Conservation (phyloP, 2,113 vertebrate species). For the Ginglymostoma cirratum region DNA sequence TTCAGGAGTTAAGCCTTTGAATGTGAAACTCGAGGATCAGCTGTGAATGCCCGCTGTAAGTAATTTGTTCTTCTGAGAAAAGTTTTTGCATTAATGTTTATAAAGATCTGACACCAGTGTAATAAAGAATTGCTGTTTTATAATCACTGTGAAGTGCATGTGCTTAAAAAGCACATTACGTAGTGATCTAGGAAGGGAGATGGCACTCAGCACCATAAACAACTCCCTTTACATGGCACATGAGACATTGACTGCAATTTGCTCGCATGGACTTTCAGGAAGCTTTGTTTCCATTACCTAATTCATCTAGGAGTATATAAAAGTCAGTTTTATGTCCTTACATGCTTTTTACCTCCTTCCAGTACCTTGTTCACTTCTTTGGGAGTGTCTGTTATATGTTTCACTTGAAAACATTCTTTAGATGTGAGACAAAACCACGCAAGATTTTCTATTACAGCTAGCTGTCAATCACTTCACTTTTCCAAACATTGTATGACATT, state of each 20-base stretch:
- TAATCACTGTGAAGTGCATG: not conserved
- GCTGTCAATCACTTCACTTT: not conserved
- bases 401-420: not conserved
- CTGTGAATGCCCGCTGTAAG: too few species aligned
- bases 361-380: not conserved
- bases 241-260: not conserved
- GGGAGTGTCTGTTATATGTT: not conserved
- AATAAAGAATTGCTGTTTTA: too few species aligned
- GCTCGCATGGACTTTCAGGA: not conserved
- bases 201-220: not conserved
- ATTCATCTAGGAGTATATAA: not conserved
- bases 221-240: not conserved
- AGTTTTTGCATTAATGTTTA: not conserved
- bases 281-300: not conserved
- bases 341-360: not conserved
- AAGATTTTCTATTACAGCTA: not conserved
- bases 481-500: not conserved
- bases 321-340: not conserved
- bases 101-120: not conserved
- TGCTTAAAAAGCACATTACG: not conserved
- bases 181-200: not conserved
- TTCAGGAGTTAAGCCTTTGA: too few species aligned
- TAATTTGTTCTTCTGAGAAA: too few species aligned
- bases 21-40: too few species aligned
- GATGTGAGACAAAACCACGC: not conserved